Conservation (phyloP, 2,797 vertebrate genomes). For the Anas capensis region DNA sequence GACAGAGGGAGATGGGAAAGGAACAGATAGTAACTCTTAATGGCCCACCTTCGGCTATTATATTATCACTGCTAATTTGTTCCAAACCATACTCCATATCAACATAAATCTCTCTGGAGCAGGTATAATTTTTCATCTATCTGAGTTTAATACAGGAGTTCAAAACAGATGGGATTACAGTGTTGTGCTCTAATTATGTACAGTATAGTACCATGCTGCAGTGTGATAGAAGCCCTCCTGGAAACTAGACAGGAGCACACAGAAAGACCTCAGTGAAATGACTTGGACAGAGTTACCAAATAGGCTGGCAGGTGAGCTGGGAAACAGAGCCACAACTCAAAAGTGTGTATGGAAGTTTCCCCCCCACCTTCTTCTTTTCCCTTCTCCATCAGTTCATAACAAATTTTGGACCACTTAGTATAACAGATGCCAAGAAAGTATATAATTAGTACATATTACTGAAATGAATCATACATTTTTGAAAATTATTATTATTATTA, state of each 20-base stretch:
- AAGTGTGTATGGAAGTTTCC: accelerated
- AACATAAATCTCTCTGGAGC: not conserved
- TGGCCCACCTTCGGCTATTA: not conserved
- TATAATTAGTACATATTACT: not conserved
- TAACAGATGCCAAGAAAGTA: not conserved
- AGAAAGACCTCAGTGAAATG: not conserved
- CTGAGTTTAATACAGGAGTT: not conserved
- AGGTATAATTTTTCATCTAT: not conserved
- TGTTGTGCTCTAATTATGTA: not conserved
- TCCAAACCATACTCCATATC: not conserved
- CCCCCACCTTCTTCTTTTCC: not conserved
- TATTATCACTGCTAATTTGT: not conserved
- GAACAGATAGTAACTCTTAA: not conserved
- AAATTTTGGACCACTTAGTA: not conserved
- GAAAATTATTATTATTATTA: not conserved
- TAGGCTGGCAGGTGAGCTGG: not conserved
- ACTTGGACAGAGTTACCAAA: not conserved
- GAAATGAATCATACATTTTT: not conserved
- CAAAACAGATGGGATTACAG: not conserved
- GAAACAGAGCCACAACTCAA: not conserved
- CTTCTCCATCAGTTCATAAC: not conserved
- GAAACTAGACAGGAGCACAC: not conserved
- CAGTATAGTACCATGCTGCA: accelerated
- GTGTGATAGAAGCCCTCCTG: not conserved
- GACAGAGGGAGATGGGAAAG: not conserved